Conservation (phyloP, 1,140 invertebrate genomes). For the Onthophagus taurus region DNA sequence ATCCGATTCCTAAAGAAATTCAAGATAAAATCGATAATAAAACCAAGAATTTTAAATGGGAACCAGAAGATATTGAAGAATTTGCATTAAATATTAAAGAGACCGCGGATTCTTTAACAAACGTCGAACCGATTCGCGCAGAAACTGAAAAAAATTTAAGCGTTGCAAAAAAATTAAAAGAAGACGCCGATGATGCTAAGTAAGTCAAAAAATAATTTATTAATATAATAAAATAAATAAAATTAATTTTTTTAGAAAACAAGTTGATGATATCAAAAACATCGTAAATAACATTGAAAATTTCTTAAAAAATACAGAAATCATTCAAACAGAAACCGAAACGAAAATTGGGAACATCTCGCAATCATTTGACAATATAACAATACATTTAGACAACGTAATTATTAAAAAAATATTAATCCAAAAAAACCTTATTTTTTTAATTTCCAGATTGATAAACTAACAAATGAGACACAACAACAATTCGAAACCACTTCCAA, state of each 20-base stretch:
- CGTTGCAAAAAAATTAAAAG: constrained; percentile 64
- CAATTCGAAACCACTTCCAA: constrained; percentile 22
- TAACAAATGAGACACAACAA: constrained; percentile 26
- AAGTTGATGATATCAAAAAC: constrained; percentile 15
- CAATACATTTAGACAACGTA: too few species aligned
- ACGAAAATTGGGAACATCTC: too few species aligned
- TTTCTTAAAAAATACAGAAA: constrained; percentile 15
- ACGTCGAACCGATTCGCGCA: constrained; percentile 81
- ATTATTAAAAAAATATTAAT: too few species aligned
- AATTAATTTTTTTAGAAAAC: constrained; percentile 14
- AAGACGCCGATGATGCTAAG: constrained; percentile 66
- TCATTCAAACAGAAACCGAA: constrained; percentile 16
- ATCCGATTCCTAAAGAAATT: constrained; percentile 73
- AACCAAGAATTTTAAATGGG: constrained; percentile 53
- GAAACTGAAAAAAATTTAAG: constrained; percentile 73
- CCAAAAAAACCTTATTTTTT: too few species aligned
- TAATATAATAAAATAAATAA: constrained; percentile 8
- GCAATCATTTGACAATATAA: too few species aligned
- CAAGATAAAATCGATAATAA: constrained; percentile 37
- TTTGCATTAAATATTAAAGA: constrained; percentile 76
- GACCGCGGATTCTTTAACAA: constrained; percentile 74
- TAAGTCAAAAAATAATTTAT: constrained; percentile 35
- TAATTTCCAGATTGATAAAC: constrained; percentile 26
- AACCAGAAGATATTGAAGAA: constrained; percentile 76
- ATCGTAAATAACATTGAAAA: constrained; percentile 13